Conservation (phyloP, 2,888 invertebrate genomes). For the Pseudococcus viburni region DNA sequence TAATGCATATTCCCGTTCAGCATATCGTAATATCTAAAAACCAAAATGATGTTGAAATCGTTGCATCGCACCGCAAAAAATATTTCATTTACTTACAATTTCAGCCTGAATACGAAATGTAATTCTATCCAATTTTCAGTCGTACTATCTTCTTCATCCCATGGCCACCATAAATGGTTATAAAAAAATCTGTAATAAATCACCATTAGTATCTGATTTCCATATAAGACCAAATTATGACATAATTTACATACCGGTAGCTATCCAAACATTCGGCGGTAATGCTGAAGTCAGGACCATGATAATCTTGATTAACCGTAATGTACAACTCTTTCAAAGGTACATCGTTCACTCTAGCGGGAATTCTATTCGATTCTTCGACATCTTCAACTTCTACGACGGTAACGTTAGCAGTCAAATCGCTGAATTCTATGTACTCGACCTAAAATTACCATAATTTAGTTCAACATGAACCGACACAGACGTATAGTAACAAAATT, state of each 20-base stretch:
- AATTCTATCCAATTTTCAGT: neutral
- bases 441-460: neutral
- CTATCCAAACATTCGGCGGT: conserved; percentile 19
- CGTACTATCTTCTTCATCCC: conserved; percentile 1
- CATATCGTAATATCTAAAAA: conserved; percentile 27
- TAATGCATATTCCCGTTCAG: conserved; percentile 38
- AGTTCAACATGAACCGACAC: no score
- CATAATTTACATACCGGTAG: neutral
- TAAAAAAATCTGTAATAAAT: neutral
- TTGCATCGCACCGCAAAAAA: no score
- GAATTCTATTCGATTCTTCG: conserved; percentile 22
- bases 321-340: conserved; percentile 34
- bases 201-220: neutral
- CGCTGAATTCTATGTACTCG: neutral
- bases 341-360: conserved; percentile 26
- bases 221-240: neutral
- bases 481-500: no score
- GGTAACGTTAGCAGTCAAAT: conserved; percentile 26
- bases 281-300: neutral
- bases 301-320: neutral
- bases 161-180: conserved; percentile 52
- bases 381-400: conserved; percentile 46
- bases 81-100: neutral
- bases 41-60: neutral
- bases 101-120: conserved; percentile 4